These are phyloP conservation scores for Selenia dentaria DNA, from an alignment of 2,888 invertebrate species.

Conservation along the genomic window DNA sequence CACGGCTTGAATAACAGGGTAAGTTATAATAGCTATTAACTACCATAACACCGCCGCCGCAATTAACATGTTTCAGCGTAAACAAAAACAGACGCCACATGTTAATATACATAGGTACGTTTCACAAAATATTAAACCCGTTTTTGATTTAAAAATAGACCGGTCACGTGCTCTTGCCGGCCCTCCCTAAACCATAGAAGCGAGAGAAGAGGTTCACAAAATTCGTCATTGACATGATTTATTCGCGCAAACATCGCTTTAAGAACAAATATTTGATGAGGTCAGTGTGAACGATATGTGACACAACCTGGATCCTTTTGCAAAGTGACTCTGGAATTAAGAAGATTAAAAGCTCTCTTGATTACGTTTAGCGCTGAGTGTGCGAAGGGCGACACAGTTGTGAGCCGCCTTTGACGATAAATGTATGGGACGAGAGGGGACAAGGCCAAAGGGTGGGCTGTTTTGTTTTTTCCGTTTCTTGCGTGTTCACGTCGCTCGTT, in stretches of 20 bases:
- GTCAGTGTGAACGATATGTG: slow-evolving; percentile 26
- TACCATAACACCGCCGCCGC: slow-evolving; percentile 18
- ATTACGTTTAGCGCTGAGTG: slow-evolving; percentile 21
- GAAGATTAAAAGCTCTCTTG: slow-evolving; percentile 27
- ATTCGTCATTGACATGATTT: slow-evolving; percentile 55
- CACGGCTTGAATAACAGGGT: slow-evolving; percentile 22
- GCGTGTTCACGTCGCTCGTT: slow-evolving; percentile 21
- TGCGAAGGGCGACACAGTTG: slow-evolving; percentile 15
- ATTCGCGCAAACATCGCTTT: slow-evolving; percentile 52
- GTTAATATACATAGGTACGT: slow-evolving; percentile 8
- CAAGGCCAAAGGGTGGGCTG: slow-evolving; percentile 31
- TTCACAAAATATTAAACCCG: slow-evolving; percentile 26
- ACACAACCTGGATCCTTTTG: slow-evolving; percentile 14
- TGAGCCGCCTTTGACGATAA: slow-evolving; percentile 15
- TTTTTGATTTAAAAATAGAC: slow-evolving; percentile 57
- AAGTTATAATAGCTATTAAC: slow-evolving; percentile 21
- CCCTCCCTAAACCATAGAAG: slow-evolving; percentile 38
- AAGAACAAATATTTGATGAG: slow-evolving; percentile 52
- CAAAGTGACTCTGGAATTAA: slow-evolving; percentile 17
- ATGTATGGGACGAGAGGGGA: slow-evolving; percentile 17
- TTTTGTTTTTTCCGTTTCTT: slow-evolving; percentile 28
- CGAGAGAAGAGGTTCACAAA: slow-evolving; percentile 26
- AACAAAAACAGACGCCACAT: slow-evolving; percentile 19
- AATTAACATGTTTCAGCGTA: slow-evolving; percentile 19
- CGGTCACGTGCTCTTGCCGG: slow-evolving; percentile 51